These are phyloP conservation scores for Limulus polyphemus DNA, from an alignment of 2,888 invertebrate genomes.

Conservation along the genomic window DNA sequence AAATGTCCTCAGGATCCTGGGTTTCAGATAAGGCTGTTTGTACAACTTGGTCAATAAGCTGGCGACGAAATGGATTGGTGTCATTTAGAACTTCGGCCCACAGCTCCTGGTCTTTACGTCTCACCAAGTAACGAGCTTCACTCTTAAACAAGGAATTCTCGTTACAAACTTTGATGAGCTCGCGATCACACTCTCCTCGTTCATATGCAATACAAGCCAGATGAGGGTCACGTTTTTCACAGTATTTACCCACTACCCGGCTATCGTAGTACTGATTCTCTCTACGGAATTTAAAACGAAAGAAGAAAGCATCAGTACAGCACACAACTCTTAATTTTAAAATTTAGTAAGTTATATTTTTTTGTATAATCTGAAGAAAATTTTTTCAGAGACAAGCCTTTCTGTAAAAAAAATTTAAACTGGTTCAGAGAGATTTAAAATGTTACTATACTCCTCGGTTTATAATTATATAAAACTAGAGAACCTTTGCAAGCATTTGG, in stretches of 20 bases:
- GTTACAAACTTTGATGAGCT: constrained; percentile 96
- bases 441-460: too few species aligned
- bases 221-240: constrained; percentile 99
- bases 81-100: constrained; percentile 93
- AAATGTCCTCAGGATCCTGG: constrained; percentile 98
- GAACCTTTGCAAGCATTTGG: too few species aligned
- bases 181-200: constrained; percentile 92
- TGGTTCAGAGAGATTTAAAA: too few species aligned
- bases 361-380: too few species aligned
- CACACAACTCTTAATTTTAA: too few species aligned
- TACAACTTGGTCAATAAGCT: constrained; percentile 54
- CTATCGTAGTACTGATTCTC: constrained; percentile 84
- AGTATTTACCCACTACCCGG: constrained; percentile 82
- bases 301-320: too few species aligned
- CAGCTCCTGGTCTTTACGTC: constrained; percentile 81
- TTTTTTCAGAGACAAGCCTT: too few species aligned
- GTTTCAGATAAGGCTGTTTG: constrained; percentile 98
- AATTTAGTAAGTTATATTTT: too few species aligned
- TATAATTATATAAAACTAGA: too few species aligned
- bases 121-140: constrained; percentile 91
- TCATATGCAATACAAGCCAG: constrained; percentile 98
- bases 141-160: constrained; percentile 99
- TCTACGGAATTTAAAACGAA: constrained; percentile 32
- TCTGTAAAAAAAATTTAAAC: too few species aligned
- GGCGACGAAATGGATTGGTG: constrained; percentile 81